Percentiles rank a stretch among this genome's conserved stretches.
Conservation (phyloP, 2,797 vertebrate genomes). For the Lepilemur septentrionalis region DNA sequence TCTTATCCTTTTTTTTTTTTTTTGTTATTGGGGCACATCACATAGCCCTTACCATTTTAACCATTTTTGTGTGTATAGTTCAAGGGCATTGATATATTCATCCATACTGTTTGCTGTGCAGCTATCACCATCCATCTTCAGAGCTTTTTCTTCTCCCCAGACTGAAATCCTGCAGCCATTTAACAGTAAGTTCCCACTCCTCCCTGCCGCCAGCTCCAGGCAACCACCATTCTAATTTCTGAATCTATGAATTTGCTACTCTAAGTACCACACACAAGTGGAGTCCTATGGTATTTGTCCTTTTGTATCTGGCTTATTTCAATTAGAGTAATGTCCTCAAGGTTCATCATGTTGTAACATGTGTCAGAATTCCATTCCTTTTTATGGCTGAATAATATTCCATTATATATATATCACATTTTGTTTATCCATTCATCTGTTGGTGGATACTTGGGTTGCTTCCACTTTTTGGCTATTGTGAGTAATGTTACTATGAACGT, state of each 20-base stretch:
- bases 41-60: background rate
- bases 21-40: background rate
- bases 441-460: background rate
- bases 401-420: background rate
- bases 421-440: background rate
- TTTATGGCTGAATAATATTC: background rate
- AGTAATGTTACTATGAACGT: background rate
- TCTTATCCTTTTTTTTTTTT: background rate
- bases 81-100: background rate
- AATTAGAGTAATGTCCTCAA: background rate
- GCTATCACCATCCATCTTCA: background rate
- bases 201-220: background rate
- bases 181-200: background rate
- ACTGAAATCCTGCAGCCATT: background rate
- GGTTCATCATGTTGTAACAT: background rate
- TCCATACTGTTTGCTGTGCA: background rate
- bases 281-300: background rate
- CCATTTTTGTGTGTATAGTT: background rate
- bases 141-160: background rate
- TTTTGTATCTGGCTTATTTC: background rate
- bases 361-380: background rate
- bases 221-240: background rate
- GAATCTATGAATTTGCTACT: background rate
- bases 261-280: background rate
- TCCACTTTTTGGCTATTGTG: background rate